phyloP scores from a whole-genome alignment of 2,797 vertebrate genomes.

The Rhinophrynus dorsalis region DNA sequence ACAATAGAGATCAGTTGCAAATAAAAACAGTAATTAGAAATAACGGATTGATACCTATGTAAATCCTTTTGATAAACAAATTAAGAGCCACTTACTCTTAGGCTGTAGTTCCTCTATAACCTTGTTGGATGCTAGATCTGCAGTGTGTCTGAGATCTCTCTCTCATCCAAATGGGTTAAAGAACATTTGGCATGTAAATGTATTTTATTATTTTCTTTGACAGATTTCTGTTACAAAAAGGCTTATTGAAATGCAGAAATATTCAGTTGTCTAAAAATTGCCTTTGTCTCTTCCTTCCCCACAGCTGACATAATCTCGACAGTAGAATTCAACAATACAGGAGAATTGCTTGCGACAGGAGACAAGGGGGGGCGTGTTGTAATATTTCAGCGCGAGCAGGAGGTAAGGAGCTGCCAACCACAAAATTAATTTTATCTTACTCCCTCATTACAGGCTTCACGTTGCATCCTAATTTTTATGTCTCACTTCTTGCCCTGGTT shows the following conservation, averaged over 20 bases:
- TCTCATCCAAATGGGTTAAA: too few relatives aligned
- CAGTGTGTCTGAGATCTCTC: too few relatives aligned
- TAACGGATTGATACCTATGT: too few relatives aligned
- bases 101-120: too few relatives aligned
- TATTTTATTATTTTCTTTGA: not conserved
- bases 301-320: slow-evolving; percentile 97
- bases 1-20: too few relatives aligned
- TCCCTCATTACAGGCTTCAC: slow-evolving; percentile 61
- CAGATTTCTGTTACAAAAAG: not conserved
- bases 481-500: slow-evolving; percentile 55
- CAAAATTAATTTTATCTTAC: slow-evolving; percentile 61
- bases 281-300: slow-evolving; percentile 74
- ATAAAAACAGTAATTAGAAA: too few relatives aligned
- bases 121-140: too few relatives aligned
- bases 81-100: too few relatives aligned
- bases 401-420: slow-evolving; percentile 76
- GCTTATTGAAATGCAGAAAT: not conserved
- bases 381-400: slow-evolving; percentile 97
- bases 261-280: slow-evolving; percentile 66
- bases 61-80: too few relatives aligned
- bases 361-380: slow-evolving; percentile 97
- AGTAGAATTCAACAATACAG: slow-evolving; percentile 96
- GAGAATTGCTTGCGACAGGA: slow-evolving; percentile 94
- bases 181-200: not conserved
- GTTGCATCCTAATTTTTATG: slow-evolving; percentile 59